A percentile compares a stretch with the other conserved stretches of the same genome.
phyloP scores from a whole-genome alignment of 2,113 vertebrate species.

The Actinemys pallida region DNA sequence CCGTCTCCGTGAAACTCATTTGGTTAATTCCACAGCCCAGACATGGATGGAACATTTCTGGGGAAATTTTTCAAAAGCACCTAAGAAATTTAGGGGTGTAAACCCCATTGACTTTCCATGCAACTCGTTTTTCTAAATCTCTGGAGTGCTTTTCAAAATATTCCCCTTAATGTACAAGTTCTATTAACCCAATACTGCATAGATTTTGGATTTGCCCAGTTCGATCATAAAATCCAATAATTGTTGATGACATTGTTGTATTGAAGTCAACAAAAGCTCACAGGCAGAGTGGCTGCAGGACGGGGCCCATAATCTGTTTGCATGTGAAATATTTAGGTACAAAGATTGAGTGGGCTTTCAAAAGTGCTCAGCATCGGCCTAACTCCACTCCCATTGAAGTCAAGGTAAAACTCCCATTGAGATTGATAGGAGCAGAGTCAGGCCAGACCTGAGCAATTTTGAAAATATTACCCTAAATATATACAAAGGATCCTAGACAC shows the following conservation, averaged over 20 bases:
- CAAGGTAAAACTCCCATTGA: neutral
- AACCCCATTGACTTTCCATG: neutral
- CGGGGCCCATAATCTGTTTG: neutral
- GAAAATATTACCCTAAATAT: neutral
- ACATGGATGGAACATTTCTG: accelerated
- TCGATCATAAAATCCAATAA: neutral
- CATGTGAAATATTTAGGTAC: neutral
- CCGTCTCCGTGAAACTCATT: neutral
- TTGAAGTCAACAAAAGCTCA: neutral
- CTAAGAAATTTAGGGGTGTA: neutral
- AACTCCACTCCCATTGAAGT: neutral
- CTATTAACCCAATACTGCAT: neutral
- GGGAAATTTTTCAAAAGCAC: neutral
- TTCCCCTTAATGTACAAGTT: neutral
- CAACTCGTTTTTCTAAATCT: neutral
- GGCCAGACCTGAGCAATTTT: neutral
- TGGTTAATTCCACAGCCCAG: neutral
- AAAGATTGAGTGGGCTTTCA: neutral
- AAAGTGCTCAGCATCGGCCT: neutral
- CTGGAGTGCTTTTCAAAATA: neutral
- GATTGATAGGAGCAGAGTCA: neutral
- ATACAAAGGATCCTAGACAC: neutral
- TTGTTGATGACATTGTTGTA: accelerated
- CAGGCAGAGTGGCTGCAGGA: neutral
- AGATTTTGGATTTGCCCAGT: neutral